Conservation (phyloP, 2,113 vertebrate species). For the Microtus pennsylvanicus region DNA sequence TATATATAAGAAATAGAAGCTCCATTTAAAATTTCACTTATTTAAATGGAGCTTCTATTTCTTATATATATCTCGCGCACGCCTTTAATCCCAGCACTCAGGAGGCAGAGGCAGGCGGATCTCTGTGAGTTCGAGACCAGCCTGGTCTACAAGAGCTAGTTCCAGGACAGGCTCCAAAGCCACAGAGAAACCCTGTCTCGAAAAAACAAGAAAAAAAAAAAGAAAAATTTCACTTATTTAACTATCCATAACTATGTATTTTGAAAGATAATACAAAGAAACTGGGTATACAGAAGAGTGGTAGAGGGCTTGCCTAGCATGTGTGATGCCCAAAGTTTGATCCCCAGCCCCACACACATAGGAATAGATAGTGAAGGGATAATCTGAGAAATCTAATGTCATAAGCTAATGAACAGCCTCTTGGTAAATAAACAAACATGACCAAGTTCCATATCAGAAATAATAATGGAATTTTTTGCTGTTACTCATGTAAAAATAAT, state of each 20-base stretch:
- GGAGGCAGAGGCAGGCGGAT: too few relatives aligned
- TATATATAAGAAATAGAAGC: conserved; percentile 12
- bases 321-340: not conserved
- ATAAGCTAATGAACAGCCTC: not conserved
- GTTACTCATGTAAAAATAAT: not conserved
- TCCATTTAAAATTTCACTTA: too few relatives aligned
- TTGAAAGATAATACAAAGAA: not conserved
- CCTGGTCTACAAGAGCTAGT: too few relatives aligned
- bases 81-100: too few relatives aligned
- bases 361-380: not conserved
- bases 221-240: conserved; percentile 15
- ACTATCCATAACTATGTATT: not conserved
- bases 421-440: not conserved
- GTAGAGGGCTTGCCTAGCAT: not conserved
- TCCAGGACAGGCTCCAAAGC: too few relatives aligned
- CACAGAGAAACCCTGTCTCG: too few relatives aligned
- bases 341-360: not conserved
- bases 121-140: too few relatives aligned
- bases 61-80: too few relatives aligned
- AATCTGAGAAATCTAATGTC: conserved; percentile 1
- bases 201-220: too few relatives aligned
- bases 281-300: too few relatives aligned
- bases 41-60: too few relatives aligned
- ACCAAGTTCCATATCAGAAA: not conserved
- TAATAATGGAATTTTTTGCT: not conserved